Percentiles rank a stretch among this genome's conserved stretches.
phyloP scores from a whole-genome alignment of 2,797 vertebrate genomes.

The Toxotes lorentzi region DNA sequence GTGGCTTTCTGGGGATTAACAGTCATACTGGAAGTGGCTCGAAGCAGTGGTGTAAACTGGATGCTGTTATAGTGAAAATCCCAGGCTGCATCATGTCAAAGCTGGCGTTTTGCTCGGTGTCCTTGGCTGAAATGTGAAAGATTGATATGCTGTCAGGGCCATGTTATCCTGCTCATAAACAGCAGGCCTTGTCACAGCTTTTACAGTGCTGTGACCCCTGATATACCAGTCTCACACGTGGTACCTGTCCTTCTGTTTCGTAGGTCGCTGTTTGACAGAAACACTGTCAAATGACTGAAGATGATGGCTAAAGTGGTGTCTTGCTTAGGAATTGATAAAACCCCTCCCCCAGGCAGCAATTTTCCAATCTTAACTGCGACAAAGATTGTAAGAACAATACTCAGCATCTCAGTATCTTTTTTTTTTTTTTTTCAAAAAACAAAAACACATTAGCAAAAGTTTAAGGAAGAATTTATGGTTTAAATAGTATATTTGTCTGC shows the following conservation, averaged over 20 bases:
- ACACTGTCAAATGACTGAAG: conserved; percentile 14
- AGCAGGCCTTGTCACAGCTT: conserved; percentile 29
- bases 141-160: conserved; percentile 67
- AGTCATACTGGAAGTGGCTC: conserved; percentile 33
- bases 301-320: background rate
- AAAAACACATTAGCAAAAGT: no score
- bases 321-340: background rate
- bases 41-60: background rate
- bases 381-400: background rate
- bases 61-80: conserved; percentile 46
- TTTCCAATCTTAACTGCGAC: background rate
- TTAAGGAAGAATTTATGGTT: no score
- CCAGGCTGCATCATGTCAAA: conserved; percentile 56
- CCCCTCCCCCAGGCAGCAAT: background rate
- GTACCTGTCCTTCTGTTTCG: background rate
- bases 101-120: conserved; percentile 33
- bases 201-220: conserved; percentile 26
- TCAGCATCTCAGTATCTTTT: no score
- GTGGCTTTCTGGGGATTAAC: conserved; percentile 53
- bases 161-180: conserved; percentile 57
- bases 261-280: background rate
- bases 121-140: conserved; percentile 60
- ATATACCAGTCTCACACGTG: background rate
- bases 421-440: no score
- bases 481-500: no score